These are phyloP conservation scores for Hylaeus anthracinus DNA, from an alignment of 1,140 invertebrate genomes.

Conservation along the genomic window DNA sequence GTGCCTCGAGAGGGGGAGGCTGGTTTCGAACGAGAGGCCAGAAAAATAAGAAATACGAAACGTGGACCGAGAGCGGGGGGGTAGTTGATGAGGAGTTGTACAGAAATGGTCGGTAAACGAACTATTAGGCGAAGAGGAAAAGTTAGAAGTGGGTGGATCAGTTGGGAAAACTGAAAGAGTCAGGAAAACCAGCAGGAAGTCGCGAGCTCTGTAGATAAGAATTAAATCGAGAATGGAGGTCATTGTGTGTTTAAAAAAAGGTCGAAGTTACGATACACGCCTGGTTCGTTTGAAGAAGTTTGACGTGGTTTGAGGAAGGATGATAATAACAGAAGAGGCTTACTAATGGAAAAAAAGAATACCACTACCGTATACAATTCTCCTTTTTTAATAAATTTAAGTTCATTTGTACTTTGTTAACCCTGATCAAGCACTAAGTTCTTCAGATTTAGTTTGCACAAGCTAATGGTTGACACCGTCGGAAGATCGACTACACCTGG, in stretches of 20 bases:
- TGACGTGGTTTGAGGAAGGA: too few relatives aligned
- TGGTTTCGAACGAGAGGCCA: slow-evolving; percentile 12
- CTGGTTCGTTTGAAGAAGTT: too few relatives aligned
- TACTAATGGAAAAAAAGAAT: too few relatives aligned
- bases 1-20: neutral
- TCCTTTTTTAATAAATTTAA: too few relatives aligned
- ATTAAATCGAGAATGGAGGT: neutral
- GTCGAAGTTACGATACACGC: too few relatives aligned
- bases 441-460: too few relatives aligned
- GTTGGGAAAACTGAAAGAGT: slow-evolving; percentile 25
- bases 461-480: too few relatives aligned
- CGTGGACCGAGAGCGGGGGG: slow-evolving; percentile 1
- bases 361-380: too few relatives aligned
- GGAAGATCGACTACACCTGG: too few relatives aligned
- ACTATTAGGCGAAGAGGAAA: slow-evolving; percentile 44
- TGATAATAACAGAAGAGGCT: too few relatives aligned
- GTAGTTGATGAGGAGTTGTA: slow-evolving; percentile 35
- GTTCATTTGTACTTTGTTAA: too few relatives aligned
- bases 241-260: neutral
- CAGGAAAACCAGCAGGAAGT: slow-evolving; percentile 3
- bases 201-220: slow-evolving; percentile 3
- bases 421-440: too few relatives aligned
- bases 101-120: slow-evolving; percentile 46
- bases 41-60: neutral
- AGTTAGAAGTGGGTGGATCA: slow-evolving; percentile 37